Evolutionary conservation across 2,797 vertebrate genomes (phyloP), one percentile per base, ranked within the genome.

Genomic region (Pseudotriccus pelzelni): DNA sequence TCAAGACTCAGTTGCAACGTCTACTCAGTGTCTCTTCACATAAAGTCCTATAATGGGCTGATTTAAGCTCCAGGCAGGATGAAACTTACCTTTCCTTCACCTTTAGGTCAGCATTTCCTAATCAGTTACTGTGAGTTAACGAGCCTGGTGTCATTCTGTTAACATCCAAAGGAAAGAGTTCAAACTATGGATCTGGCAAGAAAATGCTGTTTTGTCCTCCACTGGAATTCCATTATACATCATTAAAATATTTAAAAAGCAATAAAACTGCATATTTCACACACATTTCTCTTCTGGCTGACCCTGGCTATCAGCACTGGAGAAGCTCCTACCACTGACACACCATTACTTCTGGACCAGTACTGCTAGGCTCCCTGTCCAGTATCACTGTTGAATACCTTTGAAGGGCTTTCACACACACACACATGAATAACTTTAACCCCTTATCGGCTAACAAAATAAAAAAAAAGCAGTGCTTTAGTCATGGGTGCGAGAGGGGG

Each of bases 61-160:
- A 46, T 81, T 89, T 72, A 85, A 80, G 75, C 60, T 88, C 62
- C 1, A 3, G 37, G 79, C 87, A 91, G 52, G 34, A 36, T 79
- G 84, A 89, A 52, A 22, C 34, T 82, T 84, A 88, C 86, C 66
- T 85, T 77, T 75, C 47, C 58, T 91, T 84, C 66, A 63, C 91
- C 84, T 86, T 84, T 32, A 84, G 77, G 60, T 92, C 85, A 94
- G 87, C 67, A 58, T 53, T 78, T 88, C 73, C 80, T 78, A 78
- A 75, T 78, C 69, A 81, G 58, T 32, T 87, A 39, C 2, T 1
- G 3, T 4, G 17, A 87, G 34, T 59, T 86, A 92, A 81, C 32
- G 76, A 67, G 39, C 34, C 34, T 62, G 23, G 39, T 80, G 69
- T 47, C 72, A 50, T 77, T 70, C 64, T 70, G 62, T 46, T 73